Evolutionary conservation across 2,888 invertebrate species (phyloP).

Genomic region (Heliothis peltigera): DNA sequence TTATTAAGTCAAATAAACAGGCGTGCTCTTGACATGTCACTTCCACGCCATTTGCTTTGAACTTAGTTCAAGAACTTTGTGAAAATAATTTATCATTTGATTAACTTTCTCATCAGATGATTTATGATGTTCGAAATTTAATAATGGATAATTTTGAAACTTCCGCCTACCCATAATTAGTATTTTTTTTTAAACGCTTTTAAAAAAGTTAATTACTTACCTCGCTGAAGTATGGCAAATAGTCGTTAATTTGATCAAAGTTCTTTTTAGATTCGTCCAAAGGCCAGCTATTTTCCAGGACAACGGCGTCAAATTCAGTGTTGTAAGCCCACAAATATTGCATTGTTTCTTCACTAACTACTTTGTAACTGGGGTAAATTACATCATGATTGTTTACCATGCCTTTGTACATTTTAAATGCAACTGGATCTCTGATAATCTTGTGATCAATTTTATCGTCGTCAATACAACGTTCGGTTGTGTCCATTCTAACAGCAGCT

Average conservation of each 20-base stretch:
- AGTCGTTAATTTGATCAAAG: constrained; percentile 71
- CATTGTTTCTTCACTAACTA: constrained; percentile 67
- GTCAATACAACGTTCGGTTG: constrained; percentile 49
- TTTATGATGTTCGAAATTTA: constrained; percentile 13
- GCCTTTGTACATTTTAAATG: constrained; percentile 71
- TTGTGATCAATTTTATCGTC: constrained; percentile 62
- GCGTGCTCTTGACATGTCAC: not conserved
- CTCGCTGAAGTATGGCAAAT: constrained; percentile 87
- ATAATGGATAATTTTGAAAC: constrained; percentile 3
- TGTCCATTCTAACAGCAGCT: constrained; percentile 10
- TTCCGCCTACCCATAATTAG: constrained; percentile 9
- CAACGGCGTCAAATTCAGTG: constrained; percentile 78
- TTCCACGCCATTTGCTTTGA: constrained; percentile 1
- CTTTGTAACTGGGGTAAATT: constrained; percentile 77
- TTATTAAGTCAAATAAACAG: not conserved
- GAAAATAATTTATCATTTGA: constrained; percentile 34
- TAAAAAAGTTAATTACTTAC: constrained; percentile 70
- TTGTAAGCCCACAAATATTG: constrained; percentile 73
- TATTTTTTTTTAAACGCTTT: not conserved
- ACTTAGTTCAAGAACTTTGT: constrained; percentile 5
- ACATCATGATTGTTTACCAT: constrained; percentile 64
- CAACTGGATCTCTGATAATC: constrained; percentile 65
- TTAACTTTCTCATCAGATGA: constrained; percentile 17
- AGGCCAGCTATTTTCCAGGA: constrained; percentile 90
- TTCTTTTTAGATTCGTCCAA: constrained; percentile 77